Base-by-base conservation (phyloP, 1,140 invertebrate genomes). In the Brachionus asplanchnoidis region DNA sequence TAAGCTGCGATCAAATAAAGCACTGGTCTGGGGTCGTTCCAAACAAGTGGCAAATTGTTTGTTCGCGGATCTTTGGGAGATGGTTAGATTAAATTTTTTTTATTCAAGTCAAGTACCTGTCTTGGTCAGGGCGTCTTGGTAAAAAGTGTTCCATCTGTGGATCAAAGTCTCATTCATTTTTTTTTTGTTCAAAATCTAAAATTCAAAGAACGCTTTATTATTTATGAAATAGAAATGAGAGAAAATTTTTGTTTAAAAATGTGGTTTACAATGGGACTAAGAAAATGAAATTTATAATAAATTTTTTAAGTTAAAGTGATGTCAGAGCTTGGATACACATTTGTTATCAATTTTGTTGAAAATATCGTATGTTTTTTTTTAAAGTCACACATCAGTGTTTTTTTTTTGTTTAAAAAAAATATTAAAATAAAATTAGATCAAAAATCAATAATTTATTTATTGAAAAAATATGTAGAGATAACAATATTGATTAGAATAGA, bases 1-100 rank as follows among this genome's bases (percentile, higher is more conserved):
- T 87, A 87, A 26, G 44, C 6, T 3, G 50, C 40, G 5, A 84
- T 56, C n/a, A 86, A 70, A 17, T 53, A 44, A 3, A 70, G 26
- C 36, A 60, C 65, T 20, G 40, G 44, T 28, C 5, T 68, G 40
- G 80, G 80, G 42, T 83, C 80, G 17, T 66, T 66, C 65, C 65
- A 68, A 32, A 83, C 32, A 23, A 83, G 28, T 26, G 20, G 50
- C 12, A 50, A 12, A 56, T 53, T 32, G 11, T 56, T 40, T 56
- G 77, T 79, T 17, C 77, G 12, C 12, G 53, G 60, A 44, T 82
- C 78, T 53, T 50, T n/a, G 12, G n/a, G 6, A 68, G n/a, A 12
- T 32, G 11, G 32, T 32, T 32, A 1, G 3, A 68, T 36, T 2
- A 68, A 6, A 40, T 2, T 4, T 68, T 32, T 32, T 40, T n/a